Evolutionary conservation across 2,113 vertebrate species (phyloP), one percentile per base, ranked within the genome.

Genomic region (Psilopsiagon aurifrons): DNA sequence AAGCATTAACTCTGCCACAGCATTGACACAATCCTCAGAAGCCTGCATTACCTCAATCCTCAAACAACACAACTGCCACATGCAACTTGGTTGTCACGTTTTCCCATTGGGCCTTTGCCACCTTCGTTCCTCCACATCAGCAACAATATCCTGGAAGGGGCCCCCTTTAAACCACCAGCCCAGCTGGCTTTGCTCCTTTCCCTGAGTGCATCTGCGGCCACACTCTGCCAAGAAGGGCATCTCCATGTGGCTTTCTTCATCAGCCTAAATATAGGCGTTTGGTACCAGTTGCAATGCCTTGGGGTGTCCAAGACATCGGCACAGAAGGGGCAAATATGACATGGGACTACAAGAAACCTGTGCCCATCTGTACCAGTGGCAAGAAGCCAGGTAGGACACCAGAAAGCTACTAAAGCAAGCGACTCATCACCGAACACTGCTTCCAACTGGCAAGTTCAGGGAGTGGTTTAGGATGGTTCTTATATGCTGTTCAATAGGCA

Each of bases 351-450:
- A 81, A 76, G 73, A 92, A 83, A 86, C 49, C 47, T 89, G 74
- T 49, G 63, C 43, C 95, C 91, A 94, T 96, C 94, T 95, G 94
- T 17, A 84, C 39, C 23, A 29, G 43, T 89, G 88, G 92, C 77
- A 94, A 47, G 33, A 82, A 92, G 94, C 89, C 95, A 95, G 51
- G 17, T 18, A 86, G 68, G 60, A 63, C 86, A 92, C 47, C 69
- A 88, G 67, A 90, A 80, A 57, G 33, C 29, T 59, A 44, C 62
- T 54, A 69, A 79, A 83, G 43, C 33, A 69, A 82, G 71, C 2
- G 2, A 70, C 54, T 54, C 1, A 0, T 46, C 54, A 88, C 20
- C 68, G 88, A 62, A 90, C 22, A 7, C 19, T 86, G 44, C 47
- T 83, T 90, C 63, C 31, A 80, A 73, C 11, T 4, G 7, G 29